Evolutionary conservation across 2,113 vertebrate species (phyloP), one percentile per base, ranked within the genome.

Genomic region (Myotis davidii): DNA sequence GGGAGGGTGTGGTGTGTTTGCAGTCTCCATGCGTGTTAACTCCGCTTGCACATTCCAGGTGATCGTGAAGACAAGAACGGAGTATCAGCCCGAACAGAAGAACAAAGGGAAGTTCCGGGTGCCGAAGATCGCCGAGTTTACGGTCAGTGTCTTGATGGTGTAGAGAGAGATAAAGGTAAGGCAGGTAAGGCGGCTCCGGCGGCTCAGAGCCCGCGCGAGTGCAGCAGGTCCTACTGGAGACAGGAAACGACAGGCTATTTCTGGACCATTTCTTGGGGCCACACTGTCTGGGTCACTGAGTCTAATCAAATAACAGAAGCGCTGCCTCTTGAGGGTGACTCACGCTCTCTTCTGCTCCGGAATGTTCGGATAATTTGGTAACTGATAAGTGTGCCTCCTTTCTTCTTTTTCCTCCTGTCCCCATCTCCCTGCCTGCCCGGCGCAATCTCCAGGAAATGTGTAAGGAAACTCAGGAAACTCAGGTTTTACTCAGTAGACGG

Each of bases 91-190:
- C 37, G 99, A 99, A 97, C 99, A 99, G 98, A 99, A 99, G 98
- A 99, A 98, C 98, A 99, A 99, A 98, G 98, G 98, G 93, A 99
- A 99, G 98, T 99, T 99, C 98, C 99, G 99, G 98, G 99, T 99
- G 95, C 99, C 99, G 50, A 99, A 99, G 98, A 99, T 99, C 95
- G 99, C 99, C 79, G 99, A 99, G 97, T 99, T 99, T 98, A 99
- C 99, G 98, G 99, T 99, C 98, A 99, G 99, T 99, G 99, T 99
- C 99, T 98, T 86, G 99, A 99, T 96, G 99, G 99, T 27, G 98
- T 99, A 92, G 99, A 95, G 99, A 99, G 98, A 99, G 99, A 97
- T 99, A 95, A 99, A 99, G 99, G 99, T 99, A 98, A 98, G 98
- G 92, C 88, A 99, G 99, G 99, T 99, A 98, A 98, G 98, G 92